phyloP scores from a whole-genome alignment of 2,888 invertebrate genomes.

The Fragum sueziense region DNA sequence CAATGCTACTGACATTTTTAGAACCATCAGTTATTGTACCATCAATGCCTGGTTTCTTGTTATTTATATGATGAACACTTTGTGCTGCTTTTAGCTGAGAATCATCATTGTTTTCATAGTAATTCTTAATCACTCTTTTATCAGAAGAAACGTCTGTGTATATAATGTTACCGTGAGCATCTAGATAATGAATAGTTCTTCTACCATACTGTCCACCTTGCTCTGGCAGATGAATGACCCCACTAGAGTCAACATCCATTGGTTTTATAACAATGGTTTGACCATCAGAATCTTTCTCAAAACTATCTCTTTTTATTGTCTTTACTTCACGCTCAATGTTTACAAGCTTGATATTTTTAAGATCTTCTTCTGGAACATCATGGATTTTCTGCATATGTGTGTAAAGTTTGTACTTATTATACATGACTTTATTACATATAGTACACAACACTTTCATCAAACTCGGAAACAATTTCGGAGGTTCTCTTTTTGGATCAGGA shows the following conservation, averaged over 20 bases:
- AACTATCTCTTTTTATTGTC: background rate
- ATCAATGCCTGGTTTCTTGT: background rate
- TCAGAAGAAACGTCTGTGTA: background rate
- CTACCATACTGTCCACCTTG: background rate
- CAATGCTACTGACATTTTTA: background rate
- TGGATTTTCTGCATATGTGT: conserved; percentile 15
- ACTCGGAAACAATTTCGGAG: background rate
- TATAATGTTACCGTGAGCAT: conserved; percentile 14
- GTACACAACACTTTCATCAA: conserved; percentile 8
- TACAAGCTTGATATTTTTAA: background rate
- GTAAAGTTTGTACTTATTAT: conserved; percentile 14
- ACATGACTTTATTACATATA: conserved; percentile 14
- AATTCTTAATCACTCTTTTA: background rate
- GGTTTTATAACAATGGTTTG: conserved; percentile 9
- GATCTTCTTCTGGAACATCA: conserved; percentile 6
- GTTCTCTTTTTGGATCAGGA: background rate
- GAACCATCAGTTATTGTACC: background rate
- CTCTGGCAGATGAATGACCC: background rate
- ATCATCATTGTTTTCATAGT: background rate
- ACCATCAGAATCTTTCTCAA: background rate
- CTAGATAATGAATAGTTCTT: conserved; percentile 9
- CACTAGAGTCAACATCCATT: background rate
- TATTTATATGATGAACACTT: background rate
- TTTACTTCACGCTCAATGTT: background rate
- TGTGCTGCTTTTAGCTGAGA: background rate